Base-by-base conservation (phyloP, 2,888 invertebrate species). In the Microplitis deprimator region DNA sequence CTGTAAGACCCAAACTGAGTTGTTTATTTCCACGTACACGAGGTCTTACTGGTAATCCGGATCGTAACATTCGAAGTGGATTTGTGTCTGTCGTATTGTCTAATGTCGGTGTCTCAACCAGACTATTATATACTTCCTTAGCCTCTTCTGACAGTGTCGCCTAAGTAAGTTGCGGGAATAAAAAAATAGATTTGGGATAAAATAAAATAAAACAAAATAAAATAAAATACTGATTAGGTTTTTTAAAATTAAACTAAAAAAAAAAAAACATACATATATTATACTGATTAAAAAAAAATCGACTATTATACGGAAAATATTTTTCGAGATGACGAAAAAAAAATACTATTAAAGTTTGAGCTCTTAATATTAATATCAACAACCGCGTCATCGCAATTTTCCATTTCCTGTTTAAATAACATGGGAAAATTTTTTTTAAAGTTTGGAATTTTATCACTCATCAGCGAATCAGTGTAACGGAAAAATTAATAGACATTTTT, bases 41-140 rank as follows among this genome's bases (percentile, higher is more conserved):
- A 0, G 92, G 91, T 73, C 92, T 91, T 13, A 92, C 90, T 0
- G 93, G 92, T 65, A 92, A 85, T 1, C 93, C 92, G 8, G 92
- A 92, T 61, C 93, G 91, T 75, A 95, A 89, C 92, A 94, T 93
- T 81, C 94, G 90, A 82, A 94, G 89, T 0, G 94, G 94, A 88
- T 94, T 94, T 38, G 89, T 87, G 38, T 90, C 89, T 2, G 87
- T 79, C 76, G 90, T 77, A 8, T 81, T 85, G 82, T 89, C 89
- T 73, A 87, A 82, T 84, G 85, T 78, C 5, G 91, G 90, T 82
- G 91, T 90, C 87, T 98, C 97, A 75, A 99, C 97, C 73, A 99
- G 91, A 84, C 96, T 95, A 86, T 96, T 95, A 91, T 99, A 99
- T 0, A 97, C 98, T 86, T 96, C 94, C 87, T 96, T 97, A 68